Evolutionary conservation across 2,113 vertebrate species (phyloP).

Genomic region (Zapus hudsonius): DNA sequence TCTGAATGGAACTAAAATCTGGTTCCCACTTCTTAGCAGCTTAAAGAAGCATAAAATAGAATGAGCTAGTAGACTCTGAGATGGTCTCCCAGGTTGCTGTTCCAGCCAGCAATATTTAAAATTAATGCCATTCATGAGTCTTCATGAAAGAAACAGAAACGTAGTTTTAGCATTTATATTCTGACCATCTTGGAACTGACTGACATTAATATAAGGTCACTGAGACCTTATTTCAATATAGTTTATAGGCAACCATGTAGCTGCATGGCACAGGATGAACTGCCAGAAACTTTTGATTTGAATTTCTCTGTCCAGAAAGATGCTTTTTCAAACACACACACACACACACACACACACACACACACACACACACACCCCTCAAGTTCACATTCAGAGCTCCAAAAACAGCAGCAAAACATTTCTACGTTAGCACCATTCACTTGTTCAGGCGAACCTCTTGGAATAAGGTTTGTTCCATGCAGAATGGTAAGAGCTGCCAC

Average conservation of each 20-base stretch:
- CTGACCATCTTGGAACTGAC: background rate
- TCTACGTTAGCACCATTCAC: slow-evolving; percentile 13
- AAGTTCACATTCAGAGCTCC: background rate
- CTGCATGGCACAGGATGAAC: background rate
- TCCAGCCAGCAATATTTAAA: background rate
- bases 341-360: too few species aligned
- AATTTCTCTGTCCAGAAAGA: background rate
- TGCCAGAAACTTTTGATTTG: background rate
- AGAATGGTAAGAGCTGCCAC: slow-evolving; percentile 48
- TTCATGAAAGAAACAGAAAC: slow-evolving; percentile 27
- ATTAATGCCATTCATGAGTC: background rate
- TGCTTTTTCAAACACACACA: slow-evolving; percentile 10
- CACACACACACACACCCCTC: background rate
- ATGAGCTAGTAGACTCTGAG: background rate
- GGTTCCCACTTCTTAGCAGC: slow-evolving; percentile 10
- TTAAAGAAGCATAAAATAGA: background rate
- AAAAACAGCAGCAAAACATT: background rate
- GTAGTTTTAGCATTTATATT: slow-evolving; percentile 6
- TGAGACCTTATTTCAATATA: background rate
- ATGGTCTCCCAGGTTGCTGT: background rate
- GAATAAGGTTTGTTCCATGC: background rate
- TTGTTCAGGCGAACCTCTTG: slow-evolving; percentile 42
- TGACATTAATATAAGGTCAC: background rate
- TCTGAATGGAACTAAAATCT: background rate
- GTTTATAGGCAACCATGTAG: background rate